A percentile compares a stretch with the other conserved stretches of the same genome.
phyloP scores from a whole-genome alignment of 2,113 vertebrate genomes.

The Elanus axillaris region DNA sequence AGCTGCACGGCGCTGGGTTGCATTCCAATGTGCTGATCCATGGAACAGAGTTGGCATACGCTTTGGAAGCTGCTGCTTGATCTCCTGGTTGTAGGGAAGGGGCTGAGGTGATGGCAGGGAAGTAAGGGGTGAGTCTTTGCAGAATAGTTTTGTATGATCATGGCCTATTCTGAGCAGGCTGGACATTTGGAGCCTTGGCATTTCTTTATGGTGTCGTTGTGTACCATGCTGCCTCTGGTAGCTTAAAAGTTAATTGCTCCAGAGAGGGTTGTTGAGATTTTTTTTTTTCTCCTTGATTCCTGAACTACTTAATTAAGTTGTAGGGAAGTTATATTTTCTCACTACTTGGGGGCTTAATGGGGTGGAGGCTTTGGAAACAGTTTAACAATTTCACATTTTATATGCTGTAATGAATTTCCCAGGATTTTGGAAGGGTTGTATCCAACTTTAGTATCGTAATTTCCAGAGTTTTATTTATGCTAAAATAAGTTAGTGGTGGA shows the following conservation, averaged over 20 bases:
- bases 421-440: slow-evolving; percentile 35
- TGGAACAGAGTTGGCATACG: slow-evolving; percentile 48
- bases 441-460: slow-evolving; percentile 19
- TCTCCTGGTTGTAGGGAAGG: slow-evolving; percentile 49
- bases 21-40: slow-evolving; percentile 53
- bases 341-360: slow-evolving; percentile 42
- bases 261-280: background rate
- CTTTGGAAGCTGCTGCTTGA: slow-evolving; percentile 51
- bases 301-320: slow-evolving; percentile 1
- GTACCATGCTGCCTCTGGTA: background rate
- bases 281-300: background rate
- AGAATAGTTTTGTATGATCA: background rate
- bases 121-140: slow-evolving; percentile 37
- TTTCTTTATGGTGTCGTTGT: background rate
- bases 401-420: slow-evolving; percentile 55
- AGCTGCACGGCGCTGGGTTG: slow-evolving; percentile 21
- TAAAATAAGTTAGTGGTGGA: slow-evolving; percentile 22
- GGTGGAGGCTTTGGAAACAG: slow-evolving; percentile 43
- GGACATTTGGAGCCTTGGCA: background rate
- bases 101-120: slow-evolving; percentile 58
- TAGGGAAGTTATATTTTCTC: slow-evolving; percentile 31
- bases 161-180: background rate
- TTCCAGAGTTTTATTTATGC: slow-evolving; percentile 47
- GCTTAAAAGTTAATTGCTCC: background rate
- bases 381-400: slow-evolving; percentile 42